Conservation (phyloP, 2,113 vertebrate species). For the Phalacrocorax brasilianus region DNA sequence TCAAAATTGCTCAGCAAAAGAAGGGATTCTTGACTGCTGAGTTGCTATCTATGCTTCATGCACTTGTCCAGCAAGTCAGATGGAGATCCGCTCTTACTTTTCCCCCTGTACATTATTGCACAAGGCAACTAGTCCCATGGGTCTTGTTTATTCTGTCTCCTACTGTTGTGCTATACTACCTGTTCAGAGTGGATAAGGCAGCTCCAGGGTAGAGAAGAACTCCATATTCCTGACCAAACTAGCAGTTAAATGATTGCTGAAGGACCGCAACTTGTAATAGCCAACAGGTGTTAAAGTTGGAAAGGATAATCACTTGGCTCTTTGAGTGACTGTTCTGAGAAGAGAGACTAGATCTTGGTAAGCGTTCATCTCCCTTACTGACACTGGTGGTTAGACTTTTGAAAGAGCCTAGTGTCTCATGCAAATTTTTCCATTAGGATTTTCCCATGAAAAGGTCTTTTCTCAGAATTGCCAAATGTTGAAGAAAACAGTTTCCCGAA, state of each 20-base stretch:
- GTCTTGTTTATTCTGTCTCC: not conserved
- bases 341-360: not conserved
- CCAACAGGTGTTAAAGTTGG: not conserved
- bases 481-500: not conserved
- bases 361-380: not conserved
- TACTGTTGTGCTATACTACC: not conserved
- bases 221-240: not conserved
- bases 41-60: not conserved
- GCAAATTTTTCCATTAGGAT: not conserved
- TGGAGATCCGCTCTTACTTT: not conserved
- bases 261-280: not conserved
- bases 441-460: not conserved
- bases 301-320: not conserved
- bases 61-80: not conserved
- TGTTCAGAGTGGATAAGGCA: not conserved
- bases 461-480: not conserved
- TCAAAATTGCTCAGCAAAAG: not conserved
- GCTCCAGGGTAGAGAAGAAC: not conserved
- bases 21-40: not conserved
- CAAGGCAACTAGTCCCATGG: not conserved
- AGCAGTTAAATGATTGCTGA: not conserved
- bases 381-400: not conserved
- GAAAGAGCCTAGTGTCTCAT: not conserved
- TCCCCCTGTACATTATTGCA: not conserved
- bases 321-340: not conserved